Evolutionary conservation across 2,888 invertebrate genomes (phyloP), one percentile per base, ranked within the genome.

Genomic region (Drosophila differens): DNA sequence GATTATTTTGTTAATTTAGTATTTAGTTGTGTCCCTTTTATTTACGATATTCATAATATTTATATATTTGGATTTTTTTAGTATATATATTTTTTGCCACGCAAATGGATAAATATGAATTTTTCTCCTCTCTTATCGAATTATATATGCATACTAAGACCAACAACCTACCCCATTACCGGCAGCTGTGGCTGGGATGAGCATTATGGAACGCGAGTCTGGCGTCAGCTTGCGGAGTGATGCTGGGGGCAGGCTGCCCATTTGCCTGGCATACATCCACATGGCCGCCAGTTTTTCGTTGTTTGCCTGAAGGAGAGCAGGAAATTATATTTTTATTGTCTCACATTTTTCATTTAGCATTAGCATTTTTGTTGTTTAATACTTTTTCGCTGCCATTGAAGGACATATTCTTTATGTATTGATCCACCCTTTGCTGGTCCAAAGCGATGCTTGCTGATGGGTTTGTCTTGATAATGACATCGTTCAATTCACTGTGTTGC

Each of bases 401-500:
- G 3, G 93, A 91, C 91, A 93, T 91, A 1, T 92, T 90, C 67
- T 93, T 93, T 19, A 93, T 92, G 62, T 93, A 93, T 65, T 93
- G 93, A 41, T 93, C 93, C 25, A 92, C 85, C 73, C 91, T 92
- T 54, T 93, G 91, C 53, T 92, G 92, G 63, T 92, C 91, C 63
- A 93, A 53, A 4, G 88, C 75, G 22, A 91, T 69, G 22, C 88
- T 16, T 25, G 33, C 89, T 25, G 83, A 79, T 30, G 79, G 79
- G 37, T 84, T 92, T n/a, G 89, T 70, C 28, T 86, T 90, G 28
- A 90, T 91, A 7, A 92, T 89, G 9, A 92, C 89, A 59, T 92
- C 89, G 10, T 85, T 84, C 4, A 91, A 75, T 30, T 91, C 87
- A 33, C 82, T 82, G 47, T 76, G 74, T n/a, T 79, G 66, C 4